Evolutionary conservation across 2,113 vertebrate genomes (phyloP).

Genomic region (Ancistrus triradiatus): DNA sequence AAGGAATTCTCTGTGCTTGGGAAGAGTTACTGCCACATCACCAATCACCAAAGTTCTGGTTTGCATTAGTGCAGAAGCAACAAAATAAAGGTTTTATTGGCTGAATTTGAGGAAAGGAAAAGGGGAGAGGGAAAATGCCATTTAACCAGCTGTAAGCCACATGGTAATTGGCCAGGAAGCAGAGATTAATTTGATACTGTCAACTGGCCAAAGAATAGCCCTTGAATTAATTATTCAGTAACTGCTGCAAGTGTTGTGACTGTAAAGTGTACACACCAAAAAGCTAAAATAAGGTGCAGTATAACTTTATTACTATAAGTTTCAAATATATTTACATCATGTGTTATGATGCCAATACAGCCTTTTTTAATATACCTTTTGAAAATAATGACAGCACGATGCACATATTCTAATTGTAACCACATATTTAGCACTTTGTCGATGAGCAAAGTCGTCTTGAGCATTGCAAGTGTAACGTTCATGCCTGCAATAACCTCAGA

Average conservation of each 20-base stretch:
- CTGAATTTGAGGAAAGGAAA: constrained; percentile 49
- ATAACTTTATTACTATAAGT: too few species aligned
- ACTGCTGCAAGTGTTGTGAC: constrained; percentile 12
- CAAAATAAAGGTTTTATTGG: constrained; percentile 54
- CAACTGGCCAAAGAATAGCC: constrained; percentile 56
- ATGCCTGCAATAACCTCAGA: too few species aligned
- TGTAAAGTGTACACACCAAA: neutral
- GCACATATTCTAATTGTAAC: too few species aligned
- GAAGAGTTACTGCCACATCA: constrained; percentile 37
- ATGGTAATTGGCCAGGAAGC: constrained; percentile 63
- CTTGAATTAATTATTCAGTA: constrained; percentile 49
- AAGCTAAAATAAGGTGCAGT: too few species aligned
- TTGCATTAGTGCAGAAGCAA: constrained; percentile 70
- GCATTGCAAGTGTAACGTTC: too few species aligned
- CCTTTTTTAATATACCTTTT: too few species aligned
- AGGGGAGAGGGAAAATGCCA: constrained; percentile 42
- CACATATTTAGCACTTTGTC: too few species aligned
- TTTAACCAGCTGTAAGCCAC: constrained; percentile 62
- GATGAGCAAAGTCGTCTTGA: too few species aligned
- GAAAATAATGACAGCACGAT: too few species aligned
- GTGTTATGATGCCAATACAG: too few species aligned
- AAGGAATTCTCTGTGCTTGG: constrained; percentile 46
- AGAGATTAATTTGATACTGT: constrained; percentile 58
- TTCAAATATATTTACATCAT: too few species aligned
- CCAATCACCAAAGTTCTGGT: constrained; percentile 66